Base-by-base conservation (phyloP, 2,113 vertebrate species). In the Recurvirostra avosetta region DNA sequence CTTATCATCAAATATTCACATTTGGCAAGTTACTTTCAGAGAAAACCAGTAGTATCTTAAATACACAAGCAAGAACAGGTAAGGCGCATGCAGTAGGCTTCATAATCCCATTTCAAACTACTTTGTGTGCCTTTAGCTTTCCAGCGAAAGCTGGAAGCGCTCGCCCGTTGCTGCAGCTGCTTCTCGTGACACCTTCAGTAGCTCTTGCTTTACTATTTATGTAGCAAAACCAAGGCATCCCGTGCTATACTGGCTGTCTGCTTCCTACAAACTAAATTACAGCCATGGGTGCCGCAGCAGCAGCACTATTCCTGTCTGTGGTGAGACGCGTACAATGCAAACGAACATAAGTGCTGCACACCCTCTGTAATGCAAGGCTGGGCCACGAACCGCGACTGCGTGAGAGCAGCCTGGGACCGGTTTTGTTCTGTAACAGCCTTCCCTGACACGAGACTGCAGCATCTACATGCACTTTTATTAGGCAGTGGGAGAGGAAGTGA, bases 371-470 rank as follows among this genome's bases (percentile, higher is more conserved):
- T 0, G 16, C 32, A 11, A 16, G 29, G 61, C 27, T 0, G 0
- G 40, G n/a, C n/a, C 21, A 6, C 5, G 1, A 19, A 3, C 56
- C 8, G 25, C 7, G 1, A 7, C 13, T 1, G 43, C 8, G 0
- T 2, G 27, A 14, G 41, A 8, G 21, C 21, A 16, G 47, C 47
- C 47, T 12, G 47, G 47, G 47, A 21, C 21, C 21, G 21, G 47
- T 49, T 22, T 49, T 21, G 26, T 38, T 41, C n/a, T 18, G 30
- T 23, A 23, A 7, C 20, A 7, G 67, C 45, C 27, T 63, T 12
- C 49, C 52, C 63, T 22, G 45, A 19, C n/a, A 6, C 50, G 3
- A 5, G 34, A 25, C 40, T 30, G 38, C 27, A 32, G 38, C 55
- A 17, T 9, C 55, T 25, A 13, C 36, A 2, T 4, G 1, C 8